phyloP scores from a whole-genome alignment of 23 tunicate genomes.

The Botrylloides violaceus region DNA sequence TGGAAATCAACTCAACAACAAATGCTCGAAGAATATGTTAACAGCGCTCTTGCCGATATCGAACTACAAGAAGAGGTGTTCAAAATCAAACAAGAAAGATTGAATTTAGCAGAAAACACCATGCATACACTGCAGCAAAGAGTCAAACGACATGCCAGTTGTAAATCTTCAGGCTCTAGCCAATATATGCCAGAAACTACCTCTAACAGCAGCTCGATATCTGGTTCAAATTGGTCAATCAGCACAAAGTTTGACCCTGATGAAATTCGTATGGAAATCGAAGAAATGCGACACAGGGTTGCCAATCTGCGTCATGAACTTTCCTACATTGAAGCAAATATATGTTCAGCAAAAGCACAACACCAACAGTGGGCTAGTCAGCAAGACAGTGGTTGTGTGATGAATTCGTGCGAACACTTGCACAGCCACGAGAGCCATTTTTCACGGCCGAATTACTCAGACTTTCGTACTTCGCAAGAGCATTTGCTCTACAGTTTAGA shows the following conservation, averaged over 20 bases:
- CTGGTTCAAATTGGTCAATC: slow-evolving; percentile 84
- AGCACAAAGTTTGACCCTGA: slow-evolving; percentile 88
- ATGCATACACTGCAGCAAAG: slow-evolving; percentile 23
- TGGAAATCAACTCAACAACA: slow-evolving; percentile 45
- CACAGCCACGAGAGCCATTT: slow-evolving; percentile 2
- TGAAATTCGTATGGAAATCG: slow-evolving; percentile 44
- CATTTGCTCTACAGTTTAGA: slow-evolving; percentile 15
- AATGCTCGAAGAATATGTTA: slow-evolving; percentile 64
- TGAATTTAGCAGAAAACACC: slow-evolving; percentile 17
- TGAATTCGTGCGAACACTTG: slow-evolving; percentile 23
- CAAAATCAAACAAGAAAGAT: slow-evolving; percentile 26
- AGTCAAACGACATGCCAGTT: slow-evolving; percentile 17
- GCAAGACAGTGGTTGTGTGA: slow-evolving; percentile 28
- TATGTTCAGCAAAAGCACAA: slow-evolving; percentile 44
- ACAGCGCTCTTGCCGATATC: slow-evolving; percentile 24
- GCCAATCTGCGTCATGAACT: slow-evolving; percentile 39
- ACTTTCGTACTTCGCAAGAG: slow-evolving; percentile 7
- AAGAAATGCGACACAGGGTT: slow-evolving; percentile 53
- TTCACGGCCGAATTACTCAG: neutral
- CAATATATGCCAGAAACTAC: slow-evolving; percentile 4
- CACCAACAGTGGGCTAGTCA: slow-evolving; percentile 58
- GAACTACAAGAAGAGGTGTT: slow-evolving; percentile 20
- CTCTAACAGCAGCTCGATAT: slow-evolving; percentile 66
- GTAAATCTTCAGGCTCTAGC: slow-evolving; percentile 4
- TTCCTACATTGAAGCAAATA: slow-evolving; percentile 48